Percentiles rank a stretch among this genome's conserved stretches.
Evolutionary conservation across 1,140 invertebrate genomes (phyloP).

Genomic region (Gonioctena quinquepunctata): DNA sequence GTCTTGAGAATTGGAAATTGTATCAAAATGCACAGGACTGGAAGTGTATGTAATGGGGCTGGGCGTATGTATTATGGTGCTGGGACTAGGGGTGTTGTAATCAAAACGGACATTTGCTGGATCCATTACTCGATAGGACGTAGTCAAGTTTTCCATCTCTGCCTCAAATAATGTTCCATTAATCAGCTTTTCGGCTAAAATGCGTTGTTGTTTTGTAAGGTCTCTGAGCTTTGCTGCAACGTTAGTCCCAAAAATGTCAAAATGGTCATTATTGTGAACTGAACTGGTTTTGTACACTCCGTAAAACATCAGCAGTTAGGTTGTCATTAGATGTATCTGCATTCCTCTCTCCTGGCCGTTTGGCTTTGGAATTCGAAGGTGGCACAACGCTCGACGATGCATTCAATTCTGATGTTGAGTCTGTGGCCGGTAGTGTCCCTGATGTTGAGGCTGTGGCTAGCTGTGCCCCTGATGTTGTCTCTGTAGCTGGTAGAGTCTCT

Average conservation of each 20-base stretch:
- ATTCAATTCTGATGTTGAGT: background rate
- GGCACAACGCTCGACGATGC: no score
- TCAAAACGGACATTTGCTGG: background rate
- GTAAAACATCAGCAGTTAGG: background rate
- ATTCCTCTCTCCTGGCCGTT: background rate
- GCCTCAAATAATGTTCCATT: conserved; percentile 5
- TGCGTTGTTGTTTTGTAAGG: conserved; percentile 17
- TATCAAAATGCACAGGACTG: background rate
- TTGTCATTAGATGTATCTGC: background rate
- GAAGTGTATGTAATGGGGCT: background rate
- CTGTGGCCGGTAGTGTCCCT: background rate
- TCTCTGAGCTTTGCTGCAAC: conserved; percentile 18
- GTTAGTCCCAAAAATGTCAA: conserved; percentile 19
- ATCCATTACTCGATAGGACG: background rate
- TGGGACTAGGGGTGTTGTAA: background rate
- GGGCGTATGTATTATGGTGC: background rate
- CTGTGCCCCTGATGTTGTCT: background rate
- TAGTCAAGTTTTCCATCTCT: background rate
- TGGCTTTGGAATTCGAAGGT: background rate
- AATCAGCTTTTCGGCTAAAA: conserved; percentile 18
- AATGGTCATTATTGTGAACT: conserved; percentile 4
- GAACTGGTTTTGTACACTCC: background rate
- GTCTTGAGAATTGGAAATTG: background rate
- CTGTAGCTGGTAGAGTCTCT: background rate
- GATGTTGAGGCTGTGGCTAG: background rate